A percentile compares a stretch with the other conserved stretches of the same genome.
Evolutionary conservation across 2,888 invertebrate species (phyloP).

Genomic region (Xanthorhoe designata): DNA sequence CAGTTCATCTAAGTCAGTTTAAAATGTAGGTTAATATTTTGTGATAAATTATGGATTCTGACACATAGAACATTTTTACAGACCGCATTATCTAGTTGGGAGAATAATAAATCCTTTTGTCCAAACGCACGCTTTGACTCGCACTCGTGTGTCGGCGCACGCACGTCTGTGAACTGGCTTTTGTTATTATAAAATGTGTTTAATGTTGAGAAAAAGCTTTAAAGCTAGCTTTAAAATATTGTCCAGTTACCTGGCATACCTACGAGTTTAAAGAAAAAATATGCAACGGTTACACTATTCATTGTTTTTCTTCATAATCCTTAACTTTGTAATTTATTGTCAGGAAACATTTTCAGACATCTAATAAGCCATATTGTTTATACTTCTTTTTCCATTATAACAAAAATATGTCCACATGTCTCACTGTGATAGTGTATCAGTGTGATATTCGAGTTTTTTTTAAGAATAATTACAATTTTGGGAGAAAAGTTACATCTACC

Average conservation of each 20-base stretch:
- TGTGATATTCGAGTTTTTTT: too few relatives aligned
- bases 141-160: slow-evolving; percentile 41
- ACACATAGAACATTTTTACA: slow-evolving; percentile 65
- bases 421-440: too few relatives aligned
- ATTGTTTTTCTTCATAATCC: too few relatives aligned
- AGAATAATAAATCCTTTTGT: slow-evolving; percentile 78
- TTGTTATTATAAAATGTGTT: slow-evolving; percentile 45
- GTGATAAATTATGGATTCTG: slow-evolving; percentile 33
- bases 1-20: neutral
- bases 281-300: too few relatives aligned
- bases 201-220: neutral
- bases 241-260: neutral
- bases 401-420: too few relatives aligned
- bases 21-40: neutral
- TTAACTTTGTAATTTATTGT: too few relatives aligned
- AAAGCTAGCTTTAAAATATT: too few relatives aligned
- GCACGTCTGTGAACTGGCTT: slow-evolving; percentile 54
- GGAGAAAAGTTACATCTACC: too few relatives aligned
- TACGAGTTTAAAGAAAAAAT: neutral
- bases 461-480: too few relatives aligned
- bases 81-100: slow-evolving; percentile 69
- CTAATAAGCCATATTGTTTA: too few relatives aligned
- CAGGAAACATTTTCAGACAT: too few relatives aligned
- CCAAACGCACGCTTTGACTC: slow-evolving; percentile 66
- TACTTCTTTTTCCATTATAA: too few relatives aligned